phyloP scores from a whole-genome alignment of 2,888 invertebrate genomes.

The Agrochola macilenta region DNA sequence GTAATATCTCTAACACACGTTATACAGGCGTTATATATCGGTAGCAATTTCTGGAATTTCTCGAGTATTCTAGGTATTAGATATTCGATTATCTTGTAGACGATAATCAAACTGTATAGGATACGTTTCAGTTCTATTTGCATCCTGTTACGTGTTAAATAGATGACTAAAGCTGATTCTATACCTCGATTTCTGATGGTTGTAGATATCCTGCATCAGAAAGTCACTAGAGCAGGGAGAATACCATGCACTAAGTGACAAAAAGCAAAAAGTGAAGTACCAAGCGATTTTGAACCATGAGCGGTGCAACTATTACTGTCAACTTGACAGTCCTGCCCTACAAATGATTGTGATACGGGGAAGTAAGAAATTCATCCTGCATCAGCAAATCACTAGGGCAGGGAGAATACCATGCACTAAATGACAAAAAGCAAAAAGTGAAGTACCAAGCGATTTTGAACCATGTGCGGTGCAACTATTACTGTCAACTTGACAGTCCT shows the following conservation, averaged over 20 bases:
- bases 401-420: no score
- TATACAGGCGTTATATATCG: background rate
- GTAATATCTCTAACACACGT: constrained; percentile 21
- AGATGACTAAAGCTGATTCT: constrained; percentile 18
- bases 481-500: no score
- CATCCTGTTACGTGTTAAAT: constrained; percentile 9
- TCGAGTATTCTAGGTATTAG: background rate
- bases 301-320: no score
- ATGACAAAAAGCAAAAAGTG: no score
- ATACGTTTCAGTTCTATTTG: constrained; percentile 11
- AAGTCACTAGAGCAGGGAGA: no score
- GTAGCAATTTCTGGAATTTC: constrained; percentile 24
- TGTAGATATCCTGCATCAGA: background rate
- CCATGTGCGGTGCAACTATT: no score
- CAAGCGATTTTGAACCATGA: no score
- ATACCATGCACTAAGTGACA: no score
- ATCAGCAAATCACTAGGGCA: background rate
- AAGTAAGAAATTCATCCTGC: background rate
- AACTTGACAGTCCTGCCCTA: no score
- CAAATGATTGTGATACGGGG: no score
- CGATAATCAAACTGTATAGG: constrained; percentile 5
- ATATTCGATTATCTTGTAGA: constrained; percentile 25
- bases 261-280: no score
- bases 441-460: no score
- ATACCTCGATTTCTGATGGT: constrained; percentile 2